A percentile compares a stretch with the other conserved stretches of the same genome.
Conservation (phyloP, 2,113 vertebrate species). For the Corythornis vintsioides region DNA sequence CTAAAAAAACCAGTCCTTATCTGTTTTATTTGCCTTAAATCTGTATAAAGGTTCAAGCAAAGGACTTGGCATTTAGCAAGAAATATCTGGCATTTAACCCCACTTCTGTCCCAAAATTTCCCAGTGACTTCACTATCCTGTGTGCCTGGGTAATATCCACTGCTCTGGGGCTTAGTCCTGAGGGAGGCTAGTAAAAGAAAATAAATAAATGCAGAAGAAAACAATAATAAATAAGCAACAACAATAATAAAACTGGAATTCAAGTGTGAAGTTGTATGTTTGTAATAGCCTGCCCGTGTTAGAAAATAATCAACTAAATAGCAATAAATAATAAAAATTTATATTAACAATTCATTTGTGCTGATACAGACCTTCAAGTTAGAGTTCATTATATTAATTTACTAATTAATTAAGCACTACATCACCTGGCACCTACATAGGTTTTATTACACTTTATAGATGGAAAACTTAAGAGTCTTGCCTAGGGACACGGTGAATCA, state of each 20-base stretch:
- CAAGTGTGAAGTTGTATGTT: slow-evolving; percentile 59
- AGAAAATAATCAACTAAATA: slow-evolving; percentile 70
- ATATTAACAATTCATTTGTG: slow-evolving; percentile 68
- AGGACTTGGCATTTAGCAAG: background rate
- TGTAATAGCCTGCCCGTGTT: slow-evolving; percentile 48
- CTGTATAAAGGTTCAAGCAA: background rate
- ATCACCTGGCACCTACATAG: slow-evolving; percentile 29
- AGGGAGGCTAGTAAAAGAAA: background rate
- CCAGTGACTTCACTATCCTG: background rate
- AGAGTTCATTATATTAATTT: slow-evolving; percentile 62
- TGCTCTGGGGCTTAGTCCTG: background rate
- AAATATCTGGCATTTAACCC: background rate
- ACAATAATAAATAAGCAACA: slow-evolving; percentile 44
- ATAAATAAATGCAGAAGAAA: slow-evolving; percentile 32
- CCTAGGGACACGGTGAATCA: slow-evolving; percentile 66
- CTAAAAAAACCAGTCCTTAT: background rate
- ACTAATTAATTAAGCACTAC: slow-evolving; percentile 51
- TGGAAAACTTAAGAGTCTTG: slow-evolving; percentile 61
- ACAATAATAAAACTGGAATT: slow-evolving; percentile 57
- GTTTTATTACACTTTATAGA: slow-evolving; percentile 57
- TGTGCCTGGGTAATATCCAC: background rate
- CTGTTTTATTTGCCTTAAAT: background rate
- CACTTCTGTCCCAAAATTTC: background rate
- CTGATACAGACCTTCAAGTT: slow-evolving; percentile 66
- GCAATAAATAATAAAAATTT: slow-evolving; percentile 69